A percentile compares a stretch with the other conserved stretches of the same genome.
phyloP scores from a whole-genome alignment of 2,113 vertebrate species.

The Protomyctophum bolini region DNA sequence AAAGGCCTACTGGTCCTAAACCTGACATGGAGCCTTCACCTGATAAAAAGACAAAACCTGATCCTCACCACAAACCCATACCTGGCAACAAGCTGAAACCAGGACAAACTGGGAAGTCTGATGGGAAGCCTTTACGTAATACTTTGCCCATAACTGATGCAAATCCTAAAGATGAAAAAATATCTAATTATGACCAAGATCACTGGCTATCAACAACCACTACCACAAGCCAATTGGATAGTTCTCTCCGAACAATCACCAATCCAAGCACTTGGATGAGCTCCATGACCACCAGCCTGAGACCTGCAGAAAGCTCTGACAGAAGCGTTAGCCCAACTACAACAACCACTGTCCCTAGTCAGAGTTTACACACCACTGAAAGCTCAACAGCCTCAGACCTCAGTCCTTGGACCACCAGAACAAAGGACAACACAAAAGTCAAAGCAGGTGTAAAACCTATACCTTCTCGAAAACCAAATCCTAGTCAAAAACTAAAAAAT shows the following conservation, averaged over 20 bases:
- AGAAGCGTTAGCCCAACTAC: too few relatives aligned
- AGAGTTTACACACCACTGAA: too few relatives aligned
- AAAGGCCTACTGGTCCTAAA: conserved; percentile 24
- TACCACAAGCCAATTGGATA: too few relatives aligned
- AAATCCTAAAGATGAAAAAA: conserved; percentile 23
- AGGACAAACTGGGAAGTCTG: conserved; percentile 23
- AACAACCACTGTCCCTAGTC: too few relatives aligned
- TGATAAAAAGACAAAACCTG: conserved; percentile 35
- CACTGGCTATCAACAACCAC: too few relatives aligned
- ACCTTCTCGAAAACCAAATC: conserved; percentile 17
- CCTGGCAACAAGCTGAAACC: conserved; percentile 11
- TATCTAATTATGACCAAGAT: conserved; percentile 21
- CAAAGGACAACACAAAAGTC: background rate
- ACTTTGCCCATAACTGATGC: background rate
- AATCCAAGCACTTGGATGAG: too few relatives aligned
- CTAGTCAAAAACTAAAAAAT: conserved; percentile 24
- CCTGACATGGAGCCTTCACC: conserved; percentile 15
- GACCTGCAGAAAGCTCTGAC: too few relatives aligned
- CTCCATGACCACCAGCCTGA: too few relatives aligned
- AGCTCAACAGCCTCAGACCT: too few relatives aligned
- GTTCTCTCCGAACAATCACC: too few relatives aligned
- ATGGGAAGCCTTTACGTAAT: background rate
- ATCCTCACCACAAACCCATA: conserved; percentile 38
- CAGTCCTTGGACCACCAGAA: too few relatives aligned
- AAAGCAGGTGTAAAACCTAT: conserved; percentile 7